Evolutionary conservation across 2,888 invertebrate species (phyloP), one percentile per base, ranked within the genome.

Genomic region (Cantharis rufa): DNA sequence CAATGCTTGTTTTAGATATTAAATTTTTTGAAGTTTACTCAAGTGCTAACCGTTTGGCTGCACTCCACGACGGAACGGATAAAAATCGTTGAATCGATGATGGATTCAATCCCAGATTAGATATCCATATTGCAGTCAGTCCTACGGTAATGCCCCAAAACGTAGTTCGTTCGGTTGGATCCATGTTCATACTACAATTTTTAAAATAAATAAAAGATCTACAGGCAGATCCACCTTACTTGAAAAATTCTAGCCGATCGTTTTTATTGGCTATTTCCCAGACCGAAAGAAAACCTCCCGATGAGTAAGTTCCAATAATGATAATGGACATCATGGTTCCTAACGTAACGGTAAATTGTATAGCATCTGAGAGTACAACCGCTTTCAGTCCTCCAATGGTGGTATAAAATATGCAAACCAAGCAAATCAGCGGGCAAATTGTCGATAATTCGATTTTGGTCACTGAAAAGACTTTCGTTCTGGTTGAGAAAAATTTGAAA

Each of bases 351-450:
- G 90, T 86, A 66, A 92, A 91, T 75, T 93, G 92, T 70, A 91
- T 84, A 10, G 90, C 89, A 77, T 91, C 91, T 3, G 93, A 91
- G 88, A 92, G 92, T 1, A 94, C 91, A 3, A 94, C 92, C 2
- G 93, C 93, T 84, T 92, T 89, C 28, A 93, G 85, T 5, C 93
- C 93, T 62, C 92, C 94, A 61, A 94, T 85, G 0, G 94, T 93
- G 3, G 94, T 94, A 82, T 95, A 94, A 68, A 94, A 93, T 21
- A 94, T 94, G 84, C 95, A 95, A 1, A 93, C 90, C 2, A 92
- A 87, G 83, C 94, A 94, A 11, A 94, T 90, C 0, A 94, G 89
- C 1, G 93, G 91, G 1, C 93, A 92, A 62, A 94, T 90, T 1
- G 91, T 87, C 83, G 92, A 92, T 3, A 94, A 89, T 78, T 92